phyloP scores from a whole-genome alignment of 2,888 invertebrate species.

The Mythimna albipuncta region DNA sequence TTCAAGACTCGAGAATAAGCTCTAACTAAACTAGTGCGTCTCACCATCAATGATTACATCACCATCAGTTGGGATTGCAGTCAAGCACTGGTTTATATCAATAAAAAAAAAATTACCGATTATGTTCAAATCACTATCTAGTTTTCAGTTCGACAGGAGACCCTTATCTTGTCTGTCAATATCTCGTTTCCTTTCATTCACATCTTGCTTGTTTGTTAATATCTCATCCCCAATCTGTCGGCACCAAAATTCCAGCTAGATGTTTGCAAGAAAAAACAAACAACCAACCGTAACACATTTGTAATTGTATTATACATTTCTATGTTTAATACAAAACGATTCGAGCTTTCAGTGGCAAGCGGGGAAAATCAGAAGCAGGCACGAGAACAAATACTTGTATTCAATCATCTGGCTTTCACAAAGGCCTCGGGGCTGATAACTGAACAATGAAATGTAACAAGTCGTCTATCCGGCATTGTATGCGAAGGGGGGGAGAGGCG shows the following conservation, averaged over 20 bases:
- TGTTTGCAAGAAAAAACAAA: constrained; percentile 63
- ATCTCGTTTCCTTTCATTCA: not conserved
- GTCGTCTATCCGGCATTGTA: constrained; percentile 90
- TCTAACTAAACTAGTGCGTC: too few species aligned
- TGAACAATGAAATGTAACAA: constrained; percentile 91
- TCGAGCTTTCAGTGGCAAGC: constrained; percentile 85
- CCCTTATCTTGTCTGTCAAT: not conserved
- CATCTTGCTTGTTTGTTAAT: not conserved
- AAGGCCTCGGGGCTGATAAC: constrained; percentile 89
- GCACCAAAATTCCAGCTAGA: constrained; percentile 31
- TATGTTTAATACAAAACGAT: constrained; percentile 81
- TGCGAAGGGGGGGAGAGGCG: constrained; percentile 71
- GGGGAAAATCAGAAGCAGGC: constrained; percentile 88
- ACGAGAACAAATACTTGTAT: constrained; percentile 90
- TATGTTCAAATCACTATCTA: not conserved
- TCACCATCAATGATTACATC: too few species aligned
- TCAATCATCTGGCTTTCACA: constrained; percentile 89
- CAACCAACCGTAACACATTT: constrained; percentile 74
- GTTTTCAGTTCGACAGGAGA: not conserved
- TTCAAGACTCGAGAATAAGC: too few species aligned
- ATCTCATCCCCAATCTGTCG: constrained; percentile 13
- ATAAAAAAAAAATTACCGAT: too few species aligned
- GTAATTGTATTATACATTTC: constrained; percentile 78
- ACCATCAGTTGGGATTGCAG: too few species aligned
- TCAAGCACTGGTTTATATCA: too few species aligned